These are phyloP conservation scores for Sus scrofa DNA, from an alignment of 2,113 vertebrate genomes.

Conservation along the genomic window T2T-Sscrofa CM000819.6:61157501-61158000, in stretches of 20 bases:
- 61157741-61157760: slow-evolving; percentile 10
- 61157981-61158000: slow-evolving; percentile 83
- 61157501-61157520: not conserved
- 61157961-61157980: slow-evolving; percentile 85
- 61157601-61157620: not conserved
- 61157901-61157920: slow-evolving; percentile 83
- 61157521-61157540: not conserved
- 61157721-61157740: not conserved
- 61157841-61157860: slow-evolving; percentile 63
- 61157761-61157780: slow-evolving; percentile 50
- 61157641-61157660: not conserved
- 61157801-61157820: slow-evolving; percentile 68
- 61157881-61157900: slow-evolving; percentile 82
- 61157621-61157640: not conserved
- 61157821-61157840: slow-evolving; percentile 39
- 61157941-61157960: slow-evolving; percentile 84
- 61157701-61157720: not conserved
- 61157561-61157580: slow-evolving; percentile 2
- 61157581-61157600: not conserved
- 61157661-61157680: not conserved
- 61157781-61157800: slow-evolving; percentile 50
- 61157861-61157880: slow-evolving; percentile 79
- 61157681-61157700: not conserved
- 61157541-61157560: not conserved
- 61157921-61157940: slow-evolving; percentile 84